Evolutionary conservation across 2,113 vertebrate genomes (phyloP), one percentile per base, ranked within the genome.

Genomic region (Ceuthmochares aereus): DNA sequence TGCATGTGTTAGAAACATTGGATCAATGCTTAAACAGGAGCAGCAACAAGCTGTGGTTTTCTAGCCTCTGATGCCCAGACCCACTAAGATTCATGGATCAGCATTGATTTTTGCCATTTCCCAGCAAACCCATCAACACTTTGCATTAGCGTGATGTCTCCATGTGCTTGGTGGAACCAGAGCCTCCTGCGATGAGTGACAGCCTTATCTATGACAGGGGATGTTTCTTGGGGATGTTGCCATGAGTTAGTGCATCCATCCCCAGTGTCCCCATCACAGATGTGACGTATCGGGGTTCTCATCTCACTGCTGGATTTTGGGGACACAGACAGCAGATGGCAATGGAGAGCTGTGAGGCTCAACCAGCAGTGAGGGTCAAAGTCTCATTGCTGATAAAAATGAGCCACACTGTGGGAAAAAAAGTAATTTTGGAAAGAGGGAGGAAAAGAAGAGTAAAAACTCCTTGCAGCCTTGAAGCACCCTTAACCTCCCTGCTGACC

Each of bases 91-190:
- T 80, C 67, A 47, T 1, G 7, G 45, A 67, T 42, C n/a, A 43
- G 30, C 43, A 70, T 36, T 0, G 0, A 22, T 17, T 43, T 63
- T 82, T 76, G 27, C 7, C 40, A 27, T 55, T 86, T 68, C 18
- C 30, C 1, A 2, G 47, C 42, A 25, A 62, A 36, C 40, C 40
- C 14, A 7, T 9, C 60, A 60, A 25, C 47, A 12, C 47, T 68
- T 74, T 32, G 47, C 18, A 8, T n/a, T 23, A 36, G 10, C 0
- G 0, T 75, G 55, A 25, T 11, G 27, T 56, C 30, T 69, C 36
- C 42, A 4, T 9, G 20, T 0, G 1, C 22, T n/a, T 0, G 0
- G 37, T 42, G n/a, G 43, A 85, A 27, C 54, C 14, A 16, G 55
- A 52, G n/a, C 6, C 51, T 26, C 13, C 15, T 21, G 42, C 29